These are phyloP conservation scores for Lasioglossum baleicum DNA, from an alignment of 1,140 invertebrate species.

Conservation along the genomic window DNA sequence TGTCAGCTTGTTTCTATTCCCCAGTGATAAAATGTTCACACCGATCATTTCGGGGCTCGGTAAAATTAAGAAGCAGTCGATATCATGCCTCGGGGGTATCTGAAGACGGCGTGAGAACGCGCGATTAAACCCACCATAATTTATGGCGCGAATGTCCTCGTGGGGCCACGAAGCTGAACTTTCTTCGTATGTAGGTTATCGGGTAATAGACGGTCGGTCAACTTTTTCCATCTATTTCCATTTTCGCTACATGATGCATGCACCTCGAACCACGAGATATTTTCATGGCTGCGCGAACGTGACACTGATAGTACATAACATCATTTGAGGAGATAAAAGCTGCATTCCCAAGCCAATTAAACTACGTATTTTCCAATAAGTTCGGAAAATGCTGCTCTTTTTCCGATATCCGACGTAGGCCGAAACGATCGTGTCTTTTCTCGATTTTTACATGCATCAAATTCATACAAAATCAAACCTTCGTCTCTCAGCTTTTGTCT, in stretches of 20 bases:
- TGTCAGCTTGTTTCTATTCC: no score
- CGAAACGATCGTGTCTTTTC: no score
- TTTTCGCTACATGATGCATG: conserved; percentile 20
- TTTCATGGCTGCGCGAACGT: neutral
- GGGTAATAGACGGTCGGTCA: conserved; percentile 56
- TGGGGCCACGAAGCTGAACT: conserved; percentile 41
- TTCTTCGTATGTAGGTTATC: conserved; percentile 62
- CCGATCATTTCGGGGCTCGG: neutral
- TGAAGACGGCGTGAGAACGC: conserved; percentile 5
- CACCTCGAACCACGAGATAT: neutral
- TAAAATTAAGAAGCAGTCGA: conserved; percentile 16
- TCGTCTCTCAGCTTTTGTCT: no score
- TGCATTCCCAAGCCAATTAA: neutral
- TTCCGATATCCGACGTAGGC: no score
- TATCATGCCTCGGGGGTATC: neutral
- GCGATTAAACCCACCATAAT: conserved; percentile 33
- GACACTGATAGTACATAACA: neutral
- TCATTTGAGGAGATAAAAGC: neutral
- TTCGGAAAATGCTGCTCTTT: neutral
- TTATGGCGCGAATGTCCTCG: conserved; percentile 14
- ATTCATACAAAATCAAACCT: no score
- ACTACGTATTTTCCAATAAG: neutral
- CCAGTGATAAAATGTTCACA: no score
- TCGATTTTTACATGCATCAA: no score
- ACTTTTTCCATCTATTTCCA: conserved; percentile 66